Evolutionary conservation across 2,113 vertebrate species (phyloP), one percentile per base, ranked within the genome.

Genomic region (Siniperca chuatsi): DNA sequence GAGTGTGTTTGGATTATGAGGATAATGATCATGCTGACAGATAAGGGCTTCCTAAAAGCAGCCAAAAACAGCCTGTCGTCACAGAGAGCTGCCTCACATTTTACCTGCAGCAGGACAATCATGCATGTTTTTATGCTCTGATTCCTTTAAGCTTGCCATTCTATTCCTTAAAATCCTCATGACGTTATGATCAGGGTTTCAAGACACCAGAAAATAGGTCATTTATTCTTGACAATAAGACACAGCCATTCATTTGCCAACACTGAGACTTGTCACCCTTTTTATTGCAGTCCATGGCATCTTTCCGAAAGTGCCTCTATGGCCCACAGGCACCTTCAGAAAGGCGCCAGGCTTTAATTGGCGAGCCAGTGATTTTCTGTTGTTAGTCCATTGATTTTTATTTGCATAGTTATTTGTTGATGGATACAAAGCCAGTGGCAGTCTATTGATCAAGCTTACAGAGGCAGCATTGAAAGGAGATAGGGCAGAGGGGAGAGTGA

Each of bases 391-490:
- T 95, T 94, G 95, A 96, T 95, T 96, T 96, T 92, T 94, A 94
- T 96, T 96, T 96, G 94, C 95, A 94, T 94, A 93, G 83, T 95
- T 93, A 94, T 95, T 94, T 96, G 94, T 95, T 95, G 94, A 95
- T 92, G 92, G 92, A 95, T 96, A 91, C 83, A 86, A 91, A 92
- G 92, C 88, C 81, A 23, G 91, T 90, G 92, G 92, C 87, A 84
- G 57, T 86, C 42, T 93, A 89, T 96, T 82, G 91, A 95, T 95
- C 82, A 89, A 40, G 77, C 75, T 75, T 62, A 71, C 76, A 82
- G 37, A 77, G 80, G 55, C 85, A 75, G 71, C 75, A 66, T 23
- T 82, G 78, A 83, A 83, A 75, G 69, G 81, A 88, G 70, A 84
- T 23, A 18, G 21, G 33, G 48, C 58, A 67, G 52, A 72, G 75